Conservation (phyloP, 2,113 vertebrate genomes). For the Cheilinus undulatus region DNA sequence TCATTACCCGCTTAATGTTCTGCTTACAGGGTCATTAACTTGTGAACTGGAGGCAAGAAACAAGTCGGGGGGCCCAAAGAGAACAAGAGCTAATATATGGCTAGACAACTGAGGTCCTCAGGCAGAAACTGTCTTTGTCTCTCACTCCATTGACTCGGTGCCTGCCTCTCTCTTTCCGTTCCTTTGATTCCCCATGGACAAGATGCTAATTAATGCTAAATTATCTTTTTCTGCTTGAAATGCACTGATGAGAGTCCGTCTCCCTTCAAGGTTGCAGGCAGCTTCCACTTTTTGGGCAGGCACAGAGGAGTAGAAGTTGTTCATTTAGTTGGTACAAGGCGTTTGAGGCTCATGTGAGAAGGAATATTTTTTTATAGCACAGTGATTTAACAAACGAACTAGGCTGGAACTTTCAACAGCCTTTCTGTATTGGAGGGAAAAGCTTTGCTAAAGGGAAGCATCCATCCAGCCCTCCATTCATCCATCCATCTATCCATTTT, state of each 20-base stretch:
- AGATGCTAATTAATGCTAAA: slow-evolving; percentile 72
- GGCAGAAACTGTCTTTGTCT: slow-evolving; percentile 21
- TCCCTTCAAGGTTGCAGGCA: slow-evolving; percentile 46
- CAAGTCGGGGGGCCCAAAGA: slow-evolving; percentile 46
- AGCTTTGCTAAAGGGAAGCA: slow-evolving; percentile 27
- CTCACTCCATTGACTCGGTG: slow-evolving; percentile 7
- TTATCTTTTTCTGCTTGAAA: slow-evolving; percentile 51
- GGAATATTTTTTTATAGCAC: background rate
- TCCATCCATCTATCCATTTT: too few relatives aligned
- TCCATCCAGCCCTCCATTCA: too few relatives aligned
- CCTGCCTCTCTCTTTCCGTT: slow-evolving; percentile 20
- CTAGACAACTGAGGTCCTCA: slow-evolving; percentile 50
- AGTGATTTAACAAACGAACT: slow-evolving; percentile 43
- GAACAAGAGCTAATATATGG: slow-evolving; percentile 62
- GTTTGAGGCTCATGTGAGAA: slow-evolving; percentile 21
- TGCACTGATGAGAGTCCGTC: slow-evolving; percentile 43
- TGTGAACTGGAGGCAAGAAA: slow-evolving; percentile 65
- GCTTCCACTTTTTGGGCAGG: slow-evolving; percentile 14
- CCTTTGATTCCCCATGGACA: slow-evolving; percentile 51
- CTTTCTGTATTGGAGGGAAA: background rate
- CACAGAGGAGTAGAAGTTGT: too few relatives aligned
- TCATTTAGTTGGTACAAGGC: slow-evolving; percentile 26
- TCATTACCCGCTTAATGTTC: slow-evolving; percentile 77
- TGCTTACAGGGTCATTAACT: slow-evolving; percentile 77
- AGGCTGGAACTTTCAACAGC: slow-evolving; percentile 19